Conservation (phyloP, 2,113 vertebrate species). For the Paracanthobrama guichenoti region DNA sequence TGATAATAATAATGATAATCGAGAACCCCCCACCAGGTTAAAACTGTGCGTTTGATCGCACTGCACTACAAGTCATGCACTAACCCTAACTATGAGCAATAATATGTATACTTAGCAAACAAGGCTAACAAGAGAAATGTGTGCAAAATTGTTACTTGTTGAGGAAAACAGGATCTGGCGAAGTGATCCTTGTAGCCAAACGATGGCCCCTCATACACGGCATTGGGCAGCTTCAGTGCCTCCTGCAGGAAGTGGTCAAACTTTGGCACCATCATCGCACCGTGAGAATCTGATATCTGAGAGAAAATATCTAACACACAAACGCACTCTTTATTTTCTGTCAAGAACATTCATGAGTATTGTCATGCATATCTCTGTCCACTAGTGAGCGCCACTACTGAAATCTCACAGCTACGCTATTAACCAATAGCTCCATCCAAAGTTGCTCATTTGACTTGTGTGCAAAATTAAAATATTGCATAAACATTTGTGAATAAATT, state of each 20-base stretch:
- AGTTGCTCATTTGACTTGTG: too few relatives aligned
- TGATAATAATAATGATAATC: too few relatives aligned
- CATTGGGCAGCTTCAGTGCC: conserved; percentile 89
- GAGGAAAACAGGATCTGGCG: conserved; percentile 87
- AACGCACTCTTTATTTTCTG: conserved; percentile 38
- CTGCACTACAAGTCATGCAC: too few relatives aligned
- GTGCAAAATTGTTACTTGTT: conserved; percentile 78
- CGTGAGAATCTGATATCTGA: conserved; percentile 90
- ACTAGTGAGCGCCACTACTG: conserved; percentile 31
- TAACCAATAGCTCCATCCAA: too few relatives aligned
- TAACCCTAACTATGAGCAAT: background rate
- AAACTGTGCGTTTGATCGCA: background rate
- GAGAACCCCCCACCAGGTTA: background rate
- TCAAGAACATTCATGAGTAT: background rate
- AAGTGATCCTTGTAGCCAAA: conserved; percentile 95
- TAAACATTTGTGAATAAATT: too few relatives aligned
- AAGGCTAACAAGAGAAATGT: background rate
- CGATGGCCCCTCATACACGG: conserved; percentile 94
- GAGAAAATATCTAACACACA: conserved; percentile 90
- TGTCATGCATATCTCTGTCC: conserved; percentile 9
- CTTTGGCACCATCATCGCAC: conserved; percentile 87
- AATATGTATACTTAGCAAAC: background rate
- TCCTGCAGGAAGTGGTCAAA: conserved; percentile 92
- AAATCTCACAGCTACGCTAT: background rate
- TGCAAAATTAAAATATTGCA: too few relatives aligned